A percentile compares a stretch with the other conserved stretches of the same genome.
Conservation (phyloP, 2,113 vertebrate genomes). For the Sander vitreus region DNA sequence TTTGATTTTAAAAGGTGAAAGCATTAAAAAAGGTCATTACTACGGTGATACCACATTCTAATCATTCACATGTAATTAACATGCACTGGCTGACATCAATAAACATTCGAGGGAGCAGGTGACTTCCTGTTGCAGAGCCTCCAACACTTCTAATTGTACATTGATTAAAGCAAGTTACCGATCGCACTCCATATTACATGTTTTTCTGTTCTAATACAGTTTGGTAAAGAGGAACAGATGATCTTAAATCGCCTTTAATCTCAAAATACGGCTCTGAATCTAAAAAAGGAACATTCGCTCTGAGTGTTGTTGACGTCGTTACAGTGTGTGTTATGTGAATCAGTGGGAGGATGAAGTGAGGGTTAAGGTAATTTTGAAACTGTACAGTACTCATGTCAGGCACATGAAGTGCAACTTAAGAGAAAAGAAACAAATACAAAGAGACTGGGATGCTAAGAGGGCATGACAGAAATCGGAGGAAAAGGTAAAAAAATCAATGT, state of each 20-base stretch:
- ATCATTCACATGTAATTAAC: constrained; percentile 58
- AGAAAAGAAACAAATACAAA: constrained; percentile 26
- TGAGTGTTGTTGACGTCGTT: background rate
- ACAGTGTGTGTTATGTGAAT: constrained; percentile 3
- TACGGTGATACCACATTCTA: constrained; percentile 8
- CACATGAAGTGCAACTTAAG: constrained; percentile 11
- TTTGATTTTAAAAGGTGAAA: background rate
- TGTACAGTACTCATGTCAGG: background rate
- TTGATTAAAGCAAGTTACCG: constrained; percentile 51
- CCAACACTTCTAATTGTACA: constrained; percentile 59
- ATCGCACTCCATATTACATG: constrained; percentile 56
- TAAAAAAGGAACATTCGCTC: background rate
- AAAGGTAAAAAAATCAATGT: constrained; percentile 47
- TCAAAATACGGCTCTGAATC: constrained; percentile 40
- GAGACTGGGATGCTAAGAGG: constrained; percentile 23
- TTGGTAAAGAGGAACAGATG: constrained; percentile 48
- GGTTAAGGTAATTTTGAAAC: constrained; percentile 5
- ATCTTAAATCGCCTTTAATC: constrained; percentile 42
- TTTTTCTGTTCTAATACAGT: constrained; percentile 36
- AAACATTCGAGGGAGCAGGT: constrained; percentile 38
- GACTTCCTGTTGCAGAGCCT: constrained; percentile 36
- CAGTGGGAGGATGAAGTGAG: constrained; percentile 2
- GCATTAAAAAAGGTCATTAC: background rate
- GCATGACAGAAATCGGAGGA: constrained; percentile 12
- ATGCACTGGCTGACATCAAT: constrained; percentile 44